phyloP scores from a whole-genome alignment of 1,140 invertebrate species.

The Brachionus plicatilis region DNA sequence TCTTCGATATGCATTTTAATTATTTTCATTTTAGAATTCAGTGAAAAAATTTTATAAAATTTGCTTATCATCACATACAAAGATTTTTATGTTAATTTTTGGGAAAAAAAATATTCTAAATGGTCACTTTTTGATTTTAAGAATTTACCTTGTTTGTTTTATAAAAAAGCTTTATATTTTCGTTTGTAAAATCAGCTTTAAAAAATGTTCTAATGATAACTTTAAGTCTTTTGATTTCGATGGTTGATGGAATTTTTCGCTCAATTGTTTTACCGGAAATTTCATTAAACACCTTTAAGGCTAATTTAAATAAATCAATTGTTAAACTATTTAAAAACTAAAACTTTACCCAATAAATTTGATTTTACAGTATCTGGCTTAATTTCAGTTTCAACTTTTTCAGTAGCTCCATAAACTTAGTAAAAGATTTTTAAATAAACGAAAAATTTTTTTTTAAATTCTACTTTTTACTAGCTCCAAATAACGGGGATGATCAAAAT shows the following conservation, averaged over 20 bases:
- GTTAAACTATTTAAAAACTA: not conserved
- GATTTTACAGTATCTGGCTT: constrained; percentile 30
- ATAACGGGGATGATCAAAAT: constrained; percentile 69
- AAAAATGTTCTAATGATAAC: constrained; percentile 68
- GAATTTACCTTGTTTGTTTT: not conserved
- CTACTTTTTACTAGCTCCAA: constrained; percentile 60
- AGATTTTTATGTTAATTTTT: not conserved
- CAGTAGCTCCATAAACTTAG: constrained; percentile 72
- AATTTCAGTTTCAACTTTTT: constrained; percentile 64
- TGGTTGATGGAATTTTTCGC: constrained; percentile 62
- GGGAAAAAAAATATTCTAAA: not conserved
- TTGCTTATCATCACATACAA: not conserved
- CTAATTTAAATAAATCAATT: not conserved
- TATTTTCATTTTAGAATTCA: too few relatives aligned
- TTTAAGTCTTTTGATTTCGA: constrained; percentile 74
- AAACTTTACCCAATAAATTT: not conserved
- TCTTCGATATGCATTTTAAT: too few relatives aligned
- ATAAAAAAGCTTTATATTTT: constrained; percentile 49
- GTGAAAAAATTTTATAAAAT: too few relatives aligned
- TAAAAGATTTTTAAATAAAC: constrained; percentile 43
- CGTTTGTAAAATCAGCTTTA: constrained; percentile 58
- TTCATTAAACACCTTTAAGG: constrained; percentile 30
- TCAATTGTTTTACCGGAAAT: constrained; percentile 56
- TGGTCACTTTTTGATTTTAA: not conserved
- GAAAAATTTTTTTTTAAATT: constrained; percentile 32